Conservation (phyloP, 2,797 vertebrate species). For the Myotis daubentonii region DNA sequence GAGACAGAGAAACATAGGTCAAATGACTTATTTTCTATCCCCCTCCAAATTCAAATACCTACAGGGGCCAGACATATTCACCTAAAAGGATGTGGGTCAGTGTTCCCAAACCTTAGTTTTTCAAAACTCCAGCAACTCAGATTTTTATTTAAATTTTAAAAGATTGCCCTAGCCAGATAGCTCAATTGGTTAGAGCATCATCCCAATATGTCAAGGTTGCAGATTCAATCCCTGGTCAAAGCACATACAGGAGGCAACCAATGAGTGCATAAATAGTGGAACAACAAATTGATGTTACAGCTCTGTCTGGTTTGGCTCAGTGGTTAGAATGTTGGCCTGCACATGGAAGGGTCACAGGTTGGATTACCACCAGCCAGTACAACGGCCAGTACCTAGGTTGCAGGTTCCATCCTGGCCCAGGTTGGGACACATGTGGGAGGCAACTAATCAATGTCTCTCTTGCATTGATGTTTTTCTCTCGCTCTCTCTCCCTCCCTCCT, state of each 20-base stretch:
- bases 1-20: not conserved
- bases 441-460: too few relatives aligned
- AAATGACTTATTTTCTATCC: not conserved
- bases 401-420: too few relatives aligned
- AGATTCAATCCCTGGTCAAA: not conserved
- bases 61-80: not conserved
- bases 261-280: not conserved
- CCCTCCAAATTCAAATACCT: not conserved
- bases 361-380: too few relatives aligned
- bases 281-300: not conserved
- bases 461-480: too few relatives aligned
- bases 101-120: conserved; percentile 45
- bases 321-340: too few relatives aligned
- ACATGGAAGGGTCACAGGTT: too few relatives aligned
- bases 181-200: not conserved
- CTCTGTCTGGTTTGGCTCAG: too few relatives aligned
- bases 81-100: not conserved
- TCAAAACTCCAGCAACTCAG: conserved; percentile 26
- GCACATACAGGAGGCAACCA: not conserved
- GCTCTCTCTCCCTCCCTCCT: not conserved
- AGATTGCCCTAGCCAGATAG: not conserved
- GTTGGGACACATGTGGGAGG: too few relatives aligned
- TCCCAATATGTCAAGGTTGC: not conserved
- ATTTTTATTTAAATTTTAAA: conserved; percentile 37
- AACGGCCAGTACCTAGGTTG: too few relatives aligned